Evolutionary conservation across 92 coral and sea anemone species (phyloP).

Genomic region (Zoanthus gigantus): DNA sequence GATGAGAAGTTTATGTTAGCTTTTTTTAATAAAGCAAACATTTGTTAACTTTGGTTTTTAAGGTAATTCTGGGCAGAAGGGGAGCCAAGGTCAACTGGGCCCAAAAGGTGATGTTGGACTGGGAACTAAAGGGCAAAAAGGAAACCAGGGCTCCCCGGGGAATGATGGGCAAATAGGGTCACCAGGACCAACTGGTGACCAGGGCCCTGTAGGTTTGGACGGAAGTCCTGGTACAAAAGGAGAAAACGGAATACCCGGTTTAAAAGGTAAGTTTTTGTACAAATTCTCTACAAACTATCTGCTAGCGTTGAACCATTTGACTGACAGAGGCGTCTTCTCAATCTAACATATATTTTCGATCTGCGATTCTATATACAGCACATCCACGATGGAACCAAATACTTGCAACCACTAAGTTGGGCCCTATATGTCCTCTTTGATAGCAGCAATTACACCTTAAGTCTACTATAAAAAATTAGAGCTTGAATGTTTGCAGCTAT

Average conservation of each 20-base stretch:
- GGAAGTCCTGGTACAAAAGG: constrained; percentile 30
- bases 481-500: too few species aligned
- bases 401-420: too few species aligned
- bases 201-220: constrained; percentile 9
- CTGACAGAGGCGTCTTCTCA: too few species aligned
- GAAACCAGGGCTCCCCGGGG: not conserved
- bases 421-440: too few species aligned
- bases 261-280: constrained; percentile 4
- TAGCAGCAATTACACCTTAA: too few species aligned
- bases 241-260: not conserved
- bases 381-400: too few species aligned
- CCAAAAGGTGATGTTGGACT: constrained; percentile 8
- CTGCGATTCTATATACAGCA: too few species aligned
- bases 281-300: not conserved
- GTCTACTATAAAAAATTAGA: too few species aligned
- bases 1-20: too few species aligned
- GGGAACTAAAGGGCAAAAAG: constrained; percentile 10
- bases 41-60: not conserved
- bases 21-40: not conserved
- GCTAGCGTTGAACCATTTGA: too few species aligned
- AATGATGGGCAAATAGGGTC: constrained; percentile 7
- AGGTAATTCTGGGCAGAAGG: constrained; percentile 23
- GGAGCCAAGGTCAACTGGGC: not conserved
- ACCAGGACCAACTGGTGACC: constrained; percentile 23
- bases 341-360: too few species aligned